phyloP scores from a whole-genome alignment of 2,888 invertebrate species.

The Drosophila rubida region DNA sequence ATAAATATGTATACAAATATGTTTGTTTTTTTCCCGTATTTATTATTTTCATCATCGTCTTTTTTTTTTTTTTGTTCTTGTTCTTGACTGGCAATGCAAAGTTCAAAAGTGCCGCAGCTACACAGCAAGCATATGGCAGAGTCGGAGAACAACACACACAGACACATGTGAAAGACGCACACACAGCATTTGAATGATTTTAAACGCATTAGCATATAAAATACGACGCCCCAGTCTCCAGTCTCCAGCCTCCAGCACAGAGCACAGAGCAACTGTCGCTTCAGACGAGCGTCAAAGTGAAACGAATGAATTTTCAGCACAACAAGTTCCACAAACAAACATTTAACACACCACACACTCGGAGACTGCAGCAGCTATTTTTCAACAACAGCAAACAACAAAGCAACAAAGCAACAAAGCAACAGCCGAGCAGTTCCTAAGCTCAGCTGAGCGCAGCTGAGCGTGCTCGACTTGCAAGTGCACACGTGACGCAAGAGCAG shows the following conservation, averaged over 20 bases:
- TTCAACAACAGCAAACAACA: neutral
- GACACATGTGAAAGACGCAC: conserved; percentile 17
- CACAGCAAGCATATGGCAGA: conserved; percentile 17
- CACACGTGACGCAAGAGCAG: no score
- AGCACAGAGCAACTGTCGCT: conserved; percentile 15
- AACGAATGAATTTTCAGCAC: conserved; percentile 41
- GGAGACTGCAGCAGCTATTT: conserved; percentile 4
- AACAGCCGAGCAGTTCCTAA: no score
- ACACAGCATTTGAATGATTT: conserved; percentile 61
- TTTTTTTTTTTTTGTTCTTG: neutral
- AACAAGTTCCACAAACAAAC: conserved; percentile 40
- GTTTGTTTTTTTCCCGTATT: neutral
- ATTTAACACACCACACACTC: conserved; percentile 16
- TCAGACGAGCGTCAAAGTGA: conserved; percentile 35
- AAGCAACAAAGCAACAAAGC: no score
- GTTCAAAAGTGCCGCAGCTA: conserved; percentile 30
- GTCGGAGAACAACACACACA: conserved; percentile 1
- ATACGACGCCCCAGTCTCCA: conserved; percentile 28
- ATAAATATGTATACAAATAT: conserved; percentile 42
- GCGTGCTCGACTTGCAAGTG: no score
- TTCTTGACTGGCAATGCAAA: conserved; percentile 46
- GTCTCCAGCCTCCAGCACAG: neutral
- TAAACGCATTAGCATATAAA: conserved; percentile 67
- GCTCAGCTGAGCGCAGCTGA: no score
- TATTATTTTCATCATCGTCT: neutral